Evolutionary conservation across 2,888 invertebrate species (phyloP).

Genomic region (Philhelius pedissequus): DNA sequence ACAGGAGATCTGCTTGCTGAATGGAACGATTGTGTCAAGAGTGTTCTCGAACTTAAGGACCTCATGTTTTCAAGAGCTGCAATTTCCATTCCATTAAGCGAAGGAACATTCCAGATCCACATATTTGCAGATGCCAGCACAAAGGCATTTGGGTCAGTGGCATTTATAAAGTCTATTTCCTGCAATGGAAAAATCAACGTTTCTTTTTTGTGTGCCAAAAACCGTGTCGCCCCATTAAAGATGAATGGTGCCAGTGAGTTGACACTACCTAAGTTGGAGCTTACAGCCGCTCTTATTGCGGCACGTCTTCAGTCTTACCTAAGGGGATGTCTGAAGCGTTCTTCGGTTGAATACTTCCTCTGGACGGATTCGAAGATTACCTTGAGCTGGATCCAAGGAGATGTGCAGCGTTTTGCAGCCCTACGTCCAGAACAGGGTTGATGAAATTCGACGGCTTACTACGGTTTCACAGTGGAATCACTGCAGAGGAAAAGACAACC

Average conservation of each 20-base stretch:
- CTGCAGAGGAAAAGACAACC: constrained; percentile 1
- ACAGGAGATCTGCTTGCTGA: too few relatives aligned
- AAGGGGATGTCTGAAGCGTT: not conserved
- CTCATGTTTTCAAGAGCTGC: not conserved
- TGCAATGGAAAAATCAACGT: not conserved
- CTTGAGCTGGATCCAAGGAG: constrained; percentile 10
- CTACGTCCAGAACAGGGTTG: constrained; percentile 5
- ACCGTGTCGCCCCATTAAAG: constrained; percentile 16
- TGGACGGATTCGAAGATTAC: constrained; percentile 13
- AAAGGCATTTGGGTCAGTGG: constrained; percentile 4
- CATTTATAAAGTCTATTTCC: not conserved
- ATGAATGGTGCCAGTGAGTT: constrained; percentile 5
- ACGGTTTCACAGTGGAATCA: not conserved
- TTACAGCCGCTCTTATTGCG: too few relatives aligned
- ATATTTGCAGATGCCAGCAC: constrained; percentile 20
- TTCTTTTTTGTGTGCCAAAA: constrained; percentile 12
- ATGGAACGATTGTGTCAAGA: not conserved
- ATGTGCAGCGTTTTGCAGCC: constrained; percentile 6
- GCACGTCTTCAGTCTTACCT: not conserved
- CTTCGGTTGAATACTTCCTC: not conserved
- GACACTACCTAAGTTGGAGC: not conserved
- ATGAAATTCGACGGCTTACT: not conserved
- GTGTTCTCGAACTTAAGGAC: not conserved
- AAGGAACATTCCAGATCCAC: constrained; percentile 8
- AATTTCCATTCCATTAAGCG: not conserved